Base-by-base conservation (phyloP, 2,113 vertebrate species). In the Odontesthes bonariensis region DNA sequence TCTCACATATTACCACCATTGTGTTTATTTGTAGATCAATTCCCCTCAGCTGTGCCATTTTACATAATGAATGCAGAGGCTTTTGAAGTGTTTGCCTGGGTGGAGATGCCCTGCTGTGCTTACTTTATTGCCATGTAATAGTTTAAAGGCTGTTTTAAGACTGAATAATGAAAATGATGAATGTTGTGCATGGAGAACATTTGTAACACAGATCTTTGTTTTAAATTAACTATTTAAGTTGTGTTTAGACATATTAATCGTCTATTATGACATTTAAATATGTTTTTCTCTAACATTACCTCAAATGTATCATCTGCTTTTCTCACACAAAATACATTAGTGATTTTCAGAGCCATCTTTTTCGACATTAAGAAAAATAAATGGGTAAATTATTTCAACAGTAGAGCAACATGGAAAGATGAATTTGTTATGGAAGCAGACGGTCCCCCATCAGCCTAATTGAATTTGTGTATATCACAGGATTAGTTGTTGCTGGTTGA, bases 61-160 rank as follows among this genome's bases (percentile, higher is more conserved):
- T 82, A 79, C 88, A 88, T 89, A 88, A 90, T 89, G 86, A 90
- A 87, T 63, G 81, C 79, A 62, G 69, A 77, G 60, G 47, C 80
- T 83, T 88, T 79, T 86, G 77, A 88, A 89, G 70, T 67, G 81
- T 77, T 80, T 68, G 77, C 88, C 85, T 69, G 78, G 69, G 74
- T 56, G 83, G 85, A 69, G 74, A 73, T 19, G 35, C 31, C 83
- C 69, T 58, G 70, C 82, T 87, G 79, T 79, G 79, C 60, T 62
- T 38, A 60, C 75, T 66, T 85, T 84, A 79, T 75, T 88, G 75
- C 65, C 14, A 20, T 68, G 63, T 62, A 69, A 70, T 53, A 78
- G 61, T 81, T 59, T 57, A 67, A 55, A 47, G 52, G 32, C 64
- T 59, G 62, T 72, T 52, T 63, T 58, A 17, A 31, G 54, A 44